A percentile compares a stretch with the other conserved stretches of the same genome.
Evolutionary conservation across 2,888 invertebrate species (phyloP).

Genomic region (Xanthorhoe designata): DNA sequence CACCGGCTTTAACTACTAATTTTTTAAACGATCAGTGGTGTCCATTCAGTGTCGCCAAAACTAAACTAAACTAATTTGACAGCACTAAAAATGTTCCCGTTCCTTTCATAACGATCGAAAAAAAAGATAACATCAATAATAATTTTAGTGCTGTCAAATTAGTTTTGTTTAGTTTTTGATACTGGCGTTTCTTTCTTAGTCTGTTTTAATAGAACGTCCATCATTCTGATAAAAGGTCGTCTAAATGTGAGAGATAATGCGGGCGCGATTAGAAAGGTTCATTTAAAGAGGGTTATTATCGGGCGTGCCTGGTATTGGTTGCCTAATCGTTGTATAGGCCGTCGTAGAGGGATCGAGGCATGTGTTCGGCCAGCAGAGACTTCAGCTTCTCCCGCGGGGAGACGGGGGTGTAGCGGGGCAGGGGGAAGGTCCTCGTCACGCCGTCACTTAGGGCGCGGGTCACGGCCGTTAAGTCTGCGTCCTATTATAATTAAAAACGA

Average conservation of each 20-base stretch:
- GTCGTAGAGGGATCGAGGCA: constrained; percentile 93
- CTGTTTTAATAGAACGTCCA: constrained; percentile 1
- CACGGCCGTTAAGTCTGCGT: constrained; percentile 91
- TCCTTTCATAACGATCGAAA: too few species aligned
- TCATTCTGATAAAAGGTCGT: constrained; percentile 16
- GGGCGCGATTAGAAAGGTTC: constrained; percentile 6
- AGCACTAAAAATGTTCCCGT: too few species aligned
- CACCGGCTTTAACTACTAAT: neutral
- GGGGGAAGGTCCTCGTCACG: constrained; percentile 92
- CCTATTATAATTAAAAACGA: constrained; percentile 75
- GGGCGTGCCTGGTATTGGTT: constrained; percentile 12
- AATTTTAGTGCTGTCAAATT: too few species aligned
- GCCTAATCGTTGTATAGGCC: constrained; percentile 87
- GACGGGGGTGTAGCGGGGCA: constrained; percentile 93
- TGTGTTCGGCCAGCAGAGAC: constrained; percentile 92
- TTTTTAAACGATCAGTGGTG: neutral
- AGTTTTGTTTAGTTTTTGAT: too few species aligned
- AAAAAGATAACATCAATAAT: too few species aligned
- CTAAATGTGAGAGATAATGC: constrained; percentile 14
- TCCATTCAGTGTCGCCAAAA: too few species aligned
- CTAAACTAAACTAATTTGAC: too few species aligned
- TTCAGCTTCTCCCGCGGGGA: constrained; percentile 92
- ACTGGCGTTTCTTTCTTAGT: constrained; percentile 9
- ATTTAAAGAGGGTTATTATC: constrained; percentile 15
- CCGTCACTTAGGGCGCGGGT: constrained; percentile 91